These are phyloP conservation scores for Cantharis nigra DNA, from an alignment of 2,888 invertebrate species.

Conservation along the genomic window DNA sequence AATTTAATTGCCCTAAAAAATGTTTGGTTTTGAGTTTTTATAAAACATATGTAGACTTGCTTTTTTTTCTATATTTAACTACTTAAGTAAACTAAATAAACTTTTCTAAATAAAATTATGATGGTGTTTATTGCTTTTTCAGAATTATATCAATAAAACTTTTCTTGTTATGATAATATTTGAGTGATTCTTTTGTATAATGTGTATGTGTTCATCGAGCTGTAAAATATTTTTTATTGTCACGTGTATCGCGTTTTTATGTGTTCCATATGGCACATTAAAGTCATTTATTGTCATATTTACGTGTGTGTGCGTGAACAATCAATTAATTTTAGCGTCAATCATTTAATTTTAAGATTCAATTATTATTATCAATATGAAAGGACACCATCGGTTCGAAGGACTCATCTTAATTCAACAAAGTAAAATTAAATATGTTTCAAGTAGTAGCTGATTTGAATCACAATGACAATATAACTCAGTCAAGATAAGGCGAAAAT, in stretches of 20 bases:
- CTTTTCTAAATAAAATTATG: slow-evolving; percentile 15
- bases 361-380: background rate
- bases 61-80: slow-evolving; percentile 9
- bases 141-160: slow-evolving; percentile 26
- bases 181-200: slow-evolving; percentile 36
- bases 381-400: background rate
- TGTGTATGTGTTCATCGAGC: slow-evolving; percentile 31
- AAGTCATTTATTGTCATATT: slow-evolving; percentile 32
- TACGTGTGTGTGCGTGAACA: slow-evolving; percentile 23
- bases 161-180: slow-evolving; percentile 38
- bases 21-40: background rate
- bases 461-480: slow-evolving; percentile 33
- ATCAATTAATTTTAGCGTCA: slow-evolving; percentile 36
- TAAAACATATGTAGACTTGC: background rate
- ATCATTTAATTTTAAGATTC: slow-evolving; percentile 34
- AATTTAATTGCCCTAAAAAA: background rate
- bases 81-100: slow-evolving; percentile 19
- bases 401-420: slow-evolving; percentile 11
- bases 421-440: slow-evolving; percentile 20
- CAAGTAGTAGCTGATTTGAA: slow-evolving; percentile 24
- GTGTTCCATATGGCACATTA: slow-evolving; percentile 34
- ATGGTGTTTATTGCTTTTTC: slow-evolving; percentile 27
- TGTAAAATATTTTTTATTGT: slow-evolving; percentile 41
- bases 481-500: slow-evolving; percentile 30
- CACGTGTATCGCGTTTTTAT: slow-evolving; percentile 35